Conservation (phyloP, 2,888 invertebrate genomes). For the Agapostemon virescens region DNA sequence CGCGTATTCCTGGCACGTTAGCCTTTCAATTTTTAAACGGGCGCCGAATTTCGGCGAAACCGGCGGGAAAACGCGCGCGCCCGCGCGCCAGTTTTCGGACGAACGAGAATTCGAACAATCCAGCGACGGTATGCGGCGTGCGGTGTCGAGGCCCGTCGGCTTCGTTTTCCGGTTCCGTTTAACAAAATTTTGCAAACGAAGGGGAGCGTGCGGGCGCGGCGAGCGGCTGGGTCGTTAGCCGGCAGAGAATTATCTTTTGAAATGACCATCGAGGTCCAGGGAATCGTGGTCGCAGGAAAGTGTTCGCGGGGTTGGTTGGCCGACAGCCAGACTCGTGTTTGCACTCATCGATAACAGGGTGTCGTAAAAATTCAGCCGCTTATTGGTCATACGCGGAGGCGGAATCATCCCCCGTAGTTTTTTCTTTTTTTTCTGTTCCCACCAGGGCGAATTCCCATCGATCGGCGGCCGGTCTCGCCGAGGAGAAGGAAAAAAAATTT, state of each 20-base stretch:
- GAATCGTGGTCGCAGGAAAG: constrained; percentile 42
- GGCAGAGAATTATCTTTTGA: constrained; percentile 27
- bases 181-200: constrained; percentile 4
- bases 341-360: constrained; percentile 60
- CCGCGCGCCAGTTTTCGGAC: neutral
- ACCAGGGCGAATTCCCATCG: constrained; percentile 44
- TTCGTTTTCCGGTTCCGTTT: neutral
- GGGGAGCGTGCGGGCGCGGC: neutral
- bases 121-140: neutral
- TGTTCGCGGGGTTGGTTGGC: constrained; percentile 50
- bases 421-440: neutral
- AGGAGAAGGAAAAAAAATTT: constrained; percentile 5
- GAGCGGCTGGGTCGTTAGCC: constrained; percentile 2
- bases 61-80: neutral
- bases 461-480: neutral
- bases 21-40: constrained; percentile 25
- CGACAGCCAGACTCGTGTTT: constrained; percentile 60
- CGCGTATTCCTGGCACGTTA: neutral
- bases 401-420: constrained; percentile 13
- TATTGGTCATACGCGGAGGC: constrained; percentile 44
- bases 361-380: constrained; percentile 59
- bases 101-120: neutral
- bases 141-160: neutral
- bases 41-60: neutral
- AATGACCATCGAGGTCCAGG: constrained; percentile 41